Percentiles rank a stretch among this genome's conserved stretches.
Conservation (phyloP, 2,888 invertebrate species). For the Agrotis clavis region DNA sequence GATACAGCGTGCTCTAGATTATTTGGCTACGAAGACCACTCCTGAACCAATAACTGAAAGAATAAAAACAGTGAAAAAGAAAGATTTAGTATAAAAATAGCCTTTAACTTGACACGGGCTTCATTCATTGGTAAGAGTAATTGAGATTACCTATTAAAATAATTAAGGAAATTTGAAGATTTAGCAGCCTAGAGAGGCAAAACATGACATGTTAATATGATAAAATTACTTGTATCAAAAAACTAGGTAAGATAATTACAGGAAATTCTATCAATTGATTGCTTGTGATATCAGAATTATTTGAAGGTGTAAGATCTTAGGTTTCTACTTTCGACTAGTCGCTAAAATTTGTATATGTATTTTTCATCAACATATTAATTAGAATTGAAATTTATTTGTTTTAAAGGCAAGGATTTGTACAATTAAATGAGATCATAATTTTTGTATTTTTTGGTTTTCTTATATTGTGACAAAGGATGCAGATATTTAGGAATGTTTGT, state of each 20-base stretch:
- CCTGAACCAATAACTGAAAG: constrained; percentile 78
- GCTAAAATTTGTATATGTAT: not conserved
- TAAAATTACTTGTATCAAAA: no score
- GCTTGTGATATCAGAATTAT: not conserved
- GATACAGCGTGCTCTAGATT: constrained; percentile 89
- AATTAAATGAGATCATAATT: constrained; percentile 5
- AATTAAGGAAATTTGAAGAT: no score
- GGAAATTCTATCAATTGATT: not conserved
- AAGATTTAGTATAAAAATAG: not conserved
- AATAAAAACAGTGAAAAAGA: constrained; percentile 24
- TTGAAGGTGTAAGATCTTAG: not conserved
- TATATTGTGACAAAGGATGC: not conserved
- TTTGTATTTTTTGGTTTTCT: constrained; percentile 18
- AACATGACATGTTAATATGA: no score
- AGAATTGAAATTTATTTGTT: not conserved
- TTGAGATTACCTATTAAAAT: not conserved
- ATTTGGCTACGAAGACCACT: constrained; percentile 87
- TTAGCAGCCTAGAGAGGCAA: no score
- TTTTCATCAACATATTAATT: not conserved
- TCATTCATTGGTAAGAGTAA: not conserved
- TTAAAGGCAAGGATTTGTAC: not conserved
- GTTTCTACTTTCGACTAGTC: not conserved
- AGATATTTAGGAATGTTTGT: not conserved
- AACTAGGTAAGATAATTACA: not conserved
- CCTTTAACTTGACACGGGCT: not conserved